phyloP scores from a whole-genome alignment of 2,113 vertebrate genomes.

The Cochlearius cochlearius region DNA sequence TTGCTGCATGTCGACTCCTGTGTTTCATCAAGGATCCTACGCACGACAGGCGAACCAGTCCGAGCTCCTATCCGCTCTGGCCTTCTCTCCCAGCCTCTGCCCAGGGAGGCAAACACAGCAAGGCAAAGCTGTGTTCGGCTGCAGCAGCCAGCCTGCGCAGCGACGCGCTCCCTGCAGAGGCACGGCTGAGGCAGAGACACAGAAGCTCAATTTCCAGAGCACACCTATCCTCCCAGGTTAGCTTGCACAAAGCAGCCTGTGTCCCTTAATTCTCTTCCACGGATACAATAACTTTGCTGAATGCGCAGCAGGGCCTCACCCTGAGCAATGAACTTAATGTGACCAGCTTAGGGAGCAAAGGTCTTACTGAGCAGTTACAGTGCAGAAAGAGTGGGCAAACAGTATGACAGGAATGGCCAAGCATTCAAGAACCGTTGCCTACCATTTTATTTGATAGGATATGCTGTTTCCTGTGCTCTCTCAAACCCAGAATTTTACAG shows the following conservation, averaged over 20 bases:
- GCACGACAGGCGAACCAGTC: fast-evolving
- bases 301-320: background rate
- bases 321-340: background rate
- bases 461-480: background rate
- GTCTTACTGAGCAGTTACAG: background rate
- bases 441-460: background rate
- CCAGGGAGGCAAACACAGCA: background rate
- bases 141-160: background rate
- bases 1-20: background rate
- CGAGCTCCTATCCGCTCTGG: background rate
- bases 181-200: background rate
- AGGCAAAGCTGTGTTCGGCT: background rate
- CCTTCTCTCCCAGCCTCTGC: background rate
- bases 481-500: background rate
- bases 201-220: background rate
- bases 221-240: background rate
- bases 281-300: background rate
- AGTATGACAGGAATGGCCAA: background rate
- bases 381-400: background rate
- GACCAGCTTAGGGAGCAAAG: conserved; percentile 8
- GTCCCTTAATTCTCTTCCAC: background rate
- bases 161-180: background rate
- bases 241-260: background rate
- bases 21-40: background rate
- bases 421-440: background rate